A percentile compares a stretch with the other conserved stretches of the same genome.
These are phyloP conservation scores for Pardalotus punctatus DNA, from an alignment of 2,113 vertebrate species.

Conservation along the genomic window DNA sequence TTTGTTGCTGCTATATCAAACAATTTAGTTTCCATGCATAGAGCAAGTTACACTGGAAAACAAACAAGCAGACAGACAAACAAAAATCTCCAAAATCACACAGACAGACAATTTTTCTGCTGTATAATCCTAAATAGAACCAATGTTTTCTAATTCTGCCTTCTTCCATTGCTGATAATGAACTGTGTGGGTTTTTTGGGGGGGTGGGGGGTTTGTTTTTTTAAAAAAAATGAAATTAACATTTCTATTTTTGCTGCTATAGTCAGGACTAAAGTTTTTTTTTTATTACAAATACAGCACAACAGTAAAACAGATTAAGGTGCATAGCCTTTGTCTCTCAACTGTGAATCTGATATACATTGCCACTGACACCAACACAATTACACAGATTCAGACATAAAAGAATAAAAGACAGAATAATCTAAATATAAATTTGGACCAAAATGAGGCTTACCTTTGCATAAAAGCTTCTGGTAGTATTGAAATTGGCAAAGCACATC, in stretches of 20 bases:
- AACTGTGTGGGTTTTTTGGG: not conserved
- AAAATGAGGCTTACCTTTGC: not conserved
- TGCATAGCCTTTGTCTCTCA: not conserved
- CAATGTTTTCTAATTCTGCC: not conserved
- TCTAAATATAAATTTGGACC: not conserved
- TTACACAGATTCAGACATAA: not conserved
- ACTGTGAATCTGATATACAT: not conserved
- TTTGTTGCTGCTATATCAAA: not conserved
- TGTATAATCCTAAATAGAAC: not conserved
- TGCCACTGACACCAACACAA: not conserved
- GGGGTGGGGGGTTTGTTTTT: fast-evolving
- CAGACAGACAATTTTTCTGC: not conserved
- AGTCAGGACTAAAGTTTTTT: not conserved
- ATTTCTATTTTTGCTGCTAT: not conserved
- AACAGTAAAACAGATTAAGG: not conserved
- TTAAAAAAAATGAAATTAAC: not conserved
- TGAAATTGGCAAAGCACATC: not conserved
- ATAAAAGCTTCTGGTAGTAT: not conserved
- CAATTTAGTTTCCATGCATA: not conserved
- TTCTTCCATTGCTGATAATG: not conserved
- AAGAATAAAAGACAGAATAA: not conserved
- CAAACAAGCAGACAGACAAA: not conserved
- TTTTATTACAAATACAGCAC: not conserved
- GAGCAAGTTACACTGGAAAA: not conserved
- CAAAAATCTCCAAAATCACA: not conserved